These are phyloP conservation scores for Dione vanillae DNA, from an alignment of 2,888 invertebrate species.

Conservation along the genomic window DNA sequence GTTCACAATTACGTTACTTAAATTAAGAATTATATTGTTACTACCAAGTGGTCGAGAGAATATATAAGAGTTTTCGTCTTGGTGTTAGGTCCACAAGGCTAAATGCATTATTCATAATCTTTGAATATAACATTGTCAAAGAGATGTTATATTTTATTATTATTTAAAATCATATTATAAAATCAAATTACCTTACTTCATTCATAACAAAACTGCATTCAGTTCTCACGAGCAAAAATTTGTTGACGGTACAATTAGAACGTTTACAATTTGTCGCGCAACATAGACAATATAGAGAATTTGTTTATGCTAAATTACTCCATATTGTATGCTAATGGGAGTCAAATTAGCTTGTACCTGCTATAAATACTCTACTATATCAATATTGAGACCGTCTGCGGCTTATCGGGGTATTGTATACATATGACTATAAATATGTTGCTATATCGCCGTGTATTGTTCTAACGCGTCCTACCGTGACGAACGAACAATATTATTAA, in stretches of 20 bases:
- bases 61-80: too few species aligned
- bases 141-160: not conserved
- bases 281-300: slow-evolving; percentile 12
- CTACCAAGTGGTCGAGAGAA: too few species aligned
- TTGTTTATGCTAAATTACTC: slow-evolving; percentile 32
- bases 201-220: slow-evolving; percentile 27
- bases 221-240: slow-evolving; percentile 35
- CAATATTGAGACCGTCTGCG: slow-evolving; percentile 44
- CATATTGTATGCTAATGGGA: slow-evolving; percentile 32
- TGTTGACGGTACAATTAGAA: slow-evolving; percentile 30
- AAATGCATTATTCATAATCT: not conserved
- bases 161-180: not conserved
- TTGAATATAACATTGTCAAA: too few species aligned
- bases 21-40: too few species aligned
- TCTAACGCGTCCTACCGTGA: slow-evolving; percentile 49
- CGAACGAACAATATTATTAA: slow-evolving; percentile 44
- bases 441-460: slow-evolving; percentile 44
- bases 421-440: slow-evolving; percentile 25
- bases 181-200: slow-evolving; percentile 6
- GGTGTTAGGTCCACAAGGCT: not conserved
- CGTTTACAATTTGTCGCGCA: slow-evolving; percentile 28
- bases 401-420: slow-evolving; percentile 43
- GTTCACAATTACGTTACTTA: too few species aligned
- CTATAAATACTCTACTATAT: slow-evolving; percentile 30
- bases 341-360: slow-evolving; percentile 34